A percentile compares a stretch with the other conserved stretches of the same genome.
Conservation (phyloP, 2,888 invertebrate species). For the Agriopis leucophaearia region DNA sequence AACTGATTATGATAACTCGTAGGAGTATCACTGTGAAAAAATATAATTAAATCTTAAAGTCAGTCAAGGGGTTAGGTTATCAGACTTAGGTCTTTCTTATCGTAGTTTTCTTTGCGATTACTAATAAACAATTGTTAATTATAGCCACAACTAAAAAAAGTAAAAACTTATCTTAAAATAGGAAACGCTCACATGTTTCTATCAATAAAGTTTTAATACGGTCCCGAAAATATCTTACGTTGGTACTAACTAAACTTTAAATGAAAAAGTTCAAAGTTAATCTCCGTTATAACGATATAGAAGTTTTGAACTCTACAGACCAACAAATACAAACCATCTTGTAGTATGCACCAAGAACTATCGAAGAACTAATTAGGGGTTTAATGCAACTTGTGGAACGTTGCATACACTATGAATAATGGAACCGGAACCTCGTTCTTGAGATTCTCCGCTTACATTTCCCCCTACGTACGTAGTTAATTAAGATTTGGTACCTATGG, state of each 20-base stretch:
- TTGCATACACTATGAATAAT: conserved; percentile 21
- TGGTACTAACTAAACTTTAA: conserved; percentile 20
- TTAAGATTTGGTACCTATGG: conserved; percentile 14
- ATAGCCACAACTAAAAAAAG: background rate
- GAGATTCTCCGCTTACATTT: background rate
- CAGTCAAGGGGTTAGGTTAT: no score
- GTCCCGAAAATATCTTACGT: background rate
- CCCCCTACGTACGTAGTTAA: conserved; percentile 14
- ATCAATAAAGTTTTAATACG: background rate
- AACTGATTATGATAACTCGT: no score
- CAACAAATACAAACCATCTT: conserved; percentile 17
- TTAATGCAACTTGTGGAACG: conserved; percentile 13
- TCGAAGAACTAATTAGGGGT: conserved; percentile 29
- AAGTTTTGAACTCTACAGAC: conserved; percentile 12
- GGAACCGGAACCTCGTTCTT: conserved; percentile 14
- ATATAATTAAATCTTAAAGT: no score
- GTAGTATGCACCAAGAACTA: conserved; percentile 23
- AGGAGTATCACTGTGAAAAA: no score
- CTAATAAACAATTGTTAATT: no score
- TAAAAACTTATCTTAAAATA: no score
- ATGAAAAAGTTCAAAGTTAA: conserved; percentile 26
- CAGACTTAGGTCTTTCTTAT: no score
- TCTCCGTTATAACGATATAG: background rate
- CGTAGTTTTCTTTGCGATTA: no score
- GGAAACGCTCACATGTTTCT: background rate